Base-by-base conservation (phyloP, 2,797 vertebrate genomes). In the Danio kyathit region DNA sequence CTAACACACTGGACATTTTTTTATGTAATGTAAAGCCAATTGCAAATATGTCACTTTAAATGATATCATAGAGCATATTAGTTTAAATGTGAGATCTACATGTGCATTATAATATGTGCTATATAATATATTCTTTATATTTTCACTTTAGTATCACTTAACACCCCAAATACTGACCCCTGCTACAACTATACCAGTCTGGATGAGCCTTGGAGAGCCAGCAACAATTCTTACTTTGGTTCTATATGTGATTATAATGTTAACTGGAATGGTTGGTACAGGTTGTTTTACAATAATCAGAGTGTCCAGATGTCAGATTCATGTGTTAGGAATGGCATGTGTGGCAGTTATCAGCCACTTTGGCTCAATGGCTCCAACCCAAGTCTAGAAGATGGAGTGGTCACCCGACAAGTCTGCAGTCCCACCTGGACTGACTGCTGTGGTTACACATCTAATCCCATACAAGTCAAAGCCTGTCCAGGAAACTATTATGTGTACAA, bases 231-330 rank as follows among this genome's bases (percentile, higher is more conserved):
- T 29, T 29, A 29, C 29, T 29, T 29, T 29, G 29, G 29, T 29
- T 1, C 3, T 3, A 5, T 1, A 3, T 29, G 48, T 56, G 77
- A 79, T 19, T 40, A 59, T 41, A 4, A 51, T 16, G 21, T 61
- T 8, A 11, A 16, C 57, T 79, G 77, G 77, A 69, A 63, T 14
- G 77, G 67, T 67, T 79, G 67, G 77, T 72, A 79, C 6, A 69
- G 77, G 16, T n/a, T 79, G 41, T 52, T 29, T 3, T 29, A 29
- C 29, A 29, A 29, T 29, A 3, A 1, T 29, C 29, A 29, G 29
- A 29, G 29, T 17, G 70, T 61, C 46, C 69, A 83, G 46, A 67
- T 83, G 19, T 52, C 81, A n/a, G 76, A 74, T n/a, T 73, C 63
- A 19, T 83, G 75, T 44, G 69, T 79, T 19, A 61, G 10, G 9